These are phyloP conservation scores for Congeria kusceri DNA, from an alignment of 2,888 invertebrate species.

Conservation along the genomic window DNA sequence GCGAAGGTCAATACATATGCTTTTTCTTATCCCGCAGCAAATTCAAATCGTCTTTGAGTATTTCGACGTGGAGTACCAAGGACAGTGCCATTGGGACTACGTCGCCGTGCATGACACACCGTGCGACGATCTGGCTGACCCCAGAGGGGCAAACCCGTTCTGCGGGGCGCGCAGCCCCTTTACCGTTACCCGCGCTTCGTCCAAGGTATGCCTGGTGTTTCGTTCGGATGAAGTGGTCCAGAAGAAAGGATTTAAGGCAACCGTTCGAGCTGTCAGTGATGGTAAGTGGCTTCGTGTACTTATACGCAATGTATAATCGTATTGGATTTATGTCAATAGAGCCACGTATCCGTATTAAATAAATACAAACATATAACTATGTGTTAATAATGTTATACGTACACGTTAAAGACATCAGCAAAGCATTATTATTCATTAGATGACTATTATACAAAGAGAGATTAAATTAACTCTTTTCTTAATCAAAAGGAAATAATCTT, in stretches of 20 bases:
- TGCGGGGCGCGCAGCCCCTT: slow-evolving; percentile 22
- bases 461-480: no score
- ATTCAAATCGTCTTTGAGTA: slow-evolving; percentile 24
- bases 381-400: no score
- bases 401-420: no score
- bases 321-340: no score
- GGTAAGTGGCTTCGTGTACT: no score
- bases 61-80: slow-evolving; percentile 36
- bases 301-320: no score
- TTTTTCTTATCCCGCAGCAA: slow-evolving; percentile 13
- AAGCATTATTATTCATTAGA: no score
- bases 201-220: slow-evolving; percentile 50
- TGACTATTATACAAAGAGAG: no score
- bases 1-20: background rate
- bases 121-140: slow-evolving; percentile 21
- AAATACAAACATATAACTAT: no score
- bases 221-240: slow-evolving; percentile 24
- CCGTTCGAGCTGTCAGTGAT: background rate
- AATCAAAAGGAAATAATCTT: no score
- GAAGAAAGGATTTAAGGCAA: slow-evolving; percentile 41
- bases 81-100: slow-evolving; percentile 30
- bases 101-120: slow-evolving; percentile 41
- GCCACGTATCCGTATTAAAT: no score
- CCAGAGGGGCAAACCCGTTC: background rate
- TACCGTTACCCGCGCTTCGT: slow-evolving; percentile 30